Conservation (phyloP, 2,888 invertebrate genomes). For the Coleophora deauratella region DNA sequence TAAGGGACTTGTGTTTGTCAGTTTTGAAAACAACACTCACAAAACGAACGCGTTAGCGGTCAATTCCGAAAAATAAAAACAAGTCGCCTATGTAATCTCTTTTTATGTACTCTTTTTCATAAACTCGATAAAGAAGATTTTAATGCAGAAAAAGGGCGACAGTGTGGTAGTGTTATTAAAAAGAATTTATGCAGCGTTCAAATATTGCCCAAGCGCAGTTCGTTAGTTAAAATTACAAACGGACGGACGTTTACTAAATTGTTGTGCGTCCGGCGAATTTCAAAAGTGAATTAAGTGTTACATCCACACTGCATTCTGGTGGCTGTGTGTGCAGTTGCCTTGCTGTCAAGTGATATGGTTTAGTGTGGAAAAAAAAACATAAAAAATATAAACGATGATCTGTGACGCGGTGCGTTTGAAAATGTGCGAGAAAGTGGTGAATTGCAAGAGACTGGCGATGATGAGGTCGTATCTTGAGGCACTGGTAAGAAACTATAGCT, state of each 20-base stretch:
- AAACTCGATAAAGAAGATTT: background rate
- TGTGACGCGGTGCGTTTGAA: slow-evolving; percentile 57
- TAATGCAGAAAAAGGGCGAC: background rate
- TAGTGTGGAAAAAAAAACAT: slow-evolving; percentile 13
- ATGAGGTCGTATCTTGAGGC: slow-evolving; percentile 55
- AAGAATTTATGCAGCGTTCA: slow-evolving; percentile 5
- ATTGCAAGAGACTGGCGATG: slow-evolving; percentile 55
- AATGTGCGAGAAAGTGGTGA: slow-evolving; percentile 59
- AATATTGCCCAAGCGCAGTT: slow-evolving; percentile 10
- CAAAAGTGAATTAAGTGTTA: slow-evolving; percentile 42
- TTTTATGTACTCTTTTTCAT: no score
- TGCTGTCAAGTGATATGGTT: slow-evolving; percentile 15
- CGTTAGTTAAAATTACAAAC: background rate
- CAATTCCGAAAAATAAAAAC: background rate
- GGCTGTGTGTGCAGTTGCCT: slow-evolving; percentile 29
- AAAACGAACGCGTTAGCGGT: slow-evolving; percentile 1
- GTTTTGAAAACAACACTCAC: slow-evolving; percentile 16
- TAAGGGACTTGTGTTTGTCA: slow-evolving; percentile 22
- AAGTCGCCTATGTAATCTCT: no score
- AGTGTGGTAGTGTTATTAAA: background rate
- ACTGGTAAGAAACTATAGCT: slow-evolving; percentile 43
- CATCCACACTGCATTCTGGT: slow-evolving; percentile 29
- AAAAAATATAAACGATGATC: slow-evolving; percentile 43
- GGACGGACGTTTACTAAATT: slow-evolving; percentile 27
- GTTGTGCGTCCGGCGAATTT: slow-evolving; percentile 50